Percentiles rank a stretch among this genome's conserved stretches.
Evolutionary conservation across 2,888 invertebrate genomes (phyloP).

Genomic region (Bruchidius siliquastri): DNA sequence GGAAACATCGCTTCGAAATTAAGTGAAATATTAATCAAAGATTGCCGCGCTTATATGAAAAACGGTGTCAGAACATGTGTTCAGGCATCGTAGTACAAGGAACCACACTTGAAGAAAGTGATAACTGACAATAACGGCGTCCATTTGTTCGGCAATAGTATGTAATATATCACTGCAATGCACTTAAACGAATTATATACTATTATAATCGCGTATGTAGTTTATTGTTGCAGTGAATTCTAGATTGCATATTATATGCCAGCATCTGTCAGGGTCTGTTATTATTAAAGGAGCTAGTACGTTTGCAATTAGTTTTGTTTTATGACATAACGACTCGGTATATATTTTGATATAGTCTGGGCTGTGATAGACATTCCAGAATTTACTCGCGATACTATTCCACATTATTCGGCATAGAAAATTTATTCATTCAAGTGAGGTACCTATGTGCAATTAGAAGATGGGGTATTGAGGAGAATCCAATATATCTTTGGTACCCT

Average conservation of each 20-base stretch:
- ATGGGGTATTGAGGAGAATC: too few species aligned
- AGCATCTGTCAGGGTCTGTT: not conserved
- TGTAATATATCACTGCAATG: not conserved
- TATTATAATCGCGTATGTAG: not conserved
- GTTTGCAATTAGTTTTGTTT: not conserved
- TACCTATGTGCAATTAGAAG: too few species aligned
- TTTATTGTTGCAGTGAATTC: not conserved
- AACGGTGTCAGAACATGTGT: not conserved
- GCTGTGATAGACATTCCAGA: not conserved
- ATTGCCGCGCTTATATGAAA: not conserved
- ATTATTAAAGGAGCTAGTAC: not conserved
- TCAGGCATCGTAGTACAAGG: not conserved
- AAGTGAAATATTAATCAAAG: not conserved
- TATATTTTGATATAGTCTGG: not conserved
- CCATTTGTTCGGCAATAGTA: not conserved
- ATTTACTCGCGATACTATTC: too few species aligned
- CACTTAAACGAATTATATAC: not conserved
- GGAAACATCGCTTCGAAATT: not conserved
- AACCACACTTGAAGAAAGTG: not conserved
- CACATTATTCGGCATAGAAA: too few species aligned
- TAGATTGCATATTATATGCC: not conserved
- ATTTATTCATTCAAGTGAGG: too few species aligned
- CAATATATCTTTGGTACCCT: too few species aligned
- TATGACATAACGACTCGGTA: not conserved
- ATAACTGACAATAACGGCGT: not conserved